phyloP scores from a whole-genome alignment of 1,140 invertebrate genomes.

The Mamestra configurata region DNA sequence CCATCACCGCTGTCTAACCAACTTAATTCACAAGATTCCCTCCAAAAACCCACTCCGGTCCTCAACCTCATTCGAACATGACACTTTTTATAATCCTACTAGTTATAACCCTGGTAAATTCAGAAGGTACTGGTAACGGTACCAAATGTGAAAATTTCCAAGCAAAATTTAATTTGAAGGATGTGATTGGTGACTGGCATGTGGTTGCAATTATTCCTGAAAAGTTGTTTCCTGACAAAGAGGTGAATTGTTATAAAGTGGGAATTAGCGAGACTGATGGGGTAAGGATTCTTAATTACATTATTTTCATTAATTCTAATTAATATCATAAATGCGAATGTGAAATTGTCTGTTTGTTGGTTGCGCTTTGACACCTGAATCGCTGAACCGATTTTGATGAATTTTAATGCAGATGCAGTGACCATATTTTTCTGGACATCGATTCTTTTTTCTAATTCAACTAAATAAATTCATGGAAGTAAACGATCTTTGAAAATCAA shows the following conservation, averaged over 20 bases:
- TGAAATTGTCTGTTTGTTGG: no score
- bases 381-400: no score
- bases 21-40: slow-evolving; percentile 19
- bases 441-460: no score
- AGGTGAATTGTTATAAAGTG: slow-evolving; percentile 72
- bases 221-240: slow-evolving; percentile 69
- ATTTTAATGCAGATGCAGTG: no score
- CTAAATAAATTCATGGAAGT: no score
- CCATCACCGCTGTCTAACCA: neutral
- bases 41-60: slow-evolving; percentile 10
- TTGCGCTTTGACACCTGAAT: no score
- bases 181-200: slow-evolving; percentile 72
- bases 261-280: slow-evolving; percentile 81
- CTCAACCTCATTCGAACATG: slow-evolving; percentile 15
- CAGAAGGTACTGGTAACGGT: slow-evolving; percentile 41
- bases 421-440: no score
- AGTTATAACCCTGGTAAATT: slow-evolving; percentile 39
- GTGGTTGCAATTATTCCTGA: slow-evolving; percentile 78
- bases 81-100: slow-evolving; percentile 40
- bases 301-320: neutral
- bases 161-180: slow-evolving; percentile 72
- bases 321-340: neutral
- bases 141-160: slow-evolving; percentile 67
- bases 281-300: slow-evolving; percentile 60
- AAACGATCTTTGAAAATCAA: no score